phyloP scores from a whole-genome alignment of 2,797 vertebrate species.

The Artibeus lituratus region DNA sequence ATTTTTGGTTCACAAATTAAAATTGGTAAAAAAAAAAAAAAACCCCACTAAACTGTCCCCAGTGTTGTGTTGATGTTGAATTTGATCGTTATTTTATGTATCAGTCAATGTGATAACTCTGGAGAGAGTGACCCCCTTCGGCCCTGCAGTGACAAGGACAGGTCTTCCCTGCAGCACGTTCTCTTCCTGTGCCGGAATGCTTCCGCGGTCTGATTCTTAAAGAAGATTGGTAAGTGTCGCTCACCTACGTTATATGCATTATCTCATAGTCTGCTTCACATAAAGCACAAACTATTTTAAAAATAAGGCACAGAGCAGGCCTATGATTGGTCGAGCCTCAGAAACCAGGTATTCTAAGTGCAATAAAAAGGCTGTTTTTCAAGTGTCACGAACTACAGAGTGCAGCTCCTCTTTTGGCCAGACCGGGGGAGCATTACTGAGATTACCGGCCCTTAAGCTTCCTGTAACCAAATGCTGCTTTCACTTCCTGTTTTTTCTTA shows the following conservation, averaged over 20 bases:
- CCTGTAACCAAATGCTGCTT: neutral
- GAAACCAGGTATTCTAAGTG: neutral
- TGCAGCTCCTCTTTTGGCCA: neutral
- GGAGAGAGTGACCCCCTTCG: neutral
- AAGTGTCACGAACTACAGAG: neutral
- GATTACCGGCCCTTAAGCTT: neutral
- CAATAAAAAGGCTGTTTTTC: neutral
- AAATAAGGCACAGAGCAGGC: neutral
- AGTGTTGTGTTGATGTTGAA: neutral
- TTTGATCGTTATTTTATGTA: neutral
- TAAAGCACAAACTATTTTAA: neutral
- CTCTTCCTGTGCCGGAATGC: neutral
- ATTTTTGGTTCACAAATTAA: neutral
- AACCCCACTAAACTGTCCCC: neutral
- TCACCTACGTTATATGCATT: neutral
- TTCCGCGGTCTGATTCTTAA: neutral
- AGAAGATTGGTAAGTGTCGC: neutral
- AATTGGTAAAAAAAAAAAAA: neutral
- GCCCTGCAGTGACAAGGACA: neutral
- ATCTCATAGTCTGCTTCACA: neutral
- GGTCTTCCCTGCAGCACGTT: neutral
- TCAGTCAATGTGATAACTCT: neutral
- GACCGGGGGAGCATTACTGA: neutral
- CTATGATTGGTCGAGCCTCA: neutral
- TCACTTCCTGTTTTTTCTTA: neutral